Evolutionary conservation across 2,888 invertebrate species (phyloP).

Genomic region (Cylindroiulus punctatus): DNA sequence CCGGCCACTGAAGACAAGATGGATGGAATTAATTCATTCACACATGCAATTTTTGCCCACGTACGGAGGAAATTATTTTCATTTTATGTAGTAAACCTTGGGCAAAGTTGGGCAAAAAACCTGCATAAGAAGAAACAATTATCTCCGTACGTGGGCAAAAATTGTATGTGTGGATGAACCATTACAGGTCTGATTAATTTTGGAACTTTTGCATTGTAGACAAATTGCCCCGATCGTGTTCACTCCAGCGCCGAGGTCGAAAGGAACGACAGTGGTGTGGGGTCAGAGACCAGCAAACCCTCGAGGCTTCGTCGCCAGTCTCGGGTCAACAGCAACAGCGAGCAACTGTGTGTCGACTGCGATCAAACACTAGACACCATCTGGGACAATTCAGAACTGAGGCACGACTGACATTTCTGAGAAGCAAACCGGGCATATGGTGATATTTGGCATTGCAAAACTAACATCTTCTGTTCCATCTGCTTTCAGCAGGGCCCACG

Average conservation of each 20-base stretch:
- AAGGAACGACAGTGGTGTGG: slow-evolving; percentile 91
- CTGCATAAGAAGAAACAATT: too few relatives aligned
- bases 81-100: too few relatives aligned
- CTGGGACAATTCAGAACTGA: slow-evolving; percentile 74
- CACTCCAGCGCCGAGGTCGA: slow-evolving; percentile 74
- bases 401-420: background rate
- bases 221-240: slow-evolving; percentile 67
- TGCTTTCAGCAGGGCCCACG: slow-evolving; percentile 73
- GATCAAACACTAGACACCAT: slow-evolving; percentile 79
- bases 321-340: slow-evolving; percentile 69
- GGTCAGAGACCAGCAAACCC: slow-evolving; percentile 89
- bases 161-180: too few relatives aligned
- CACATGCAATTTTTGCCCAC: too few relatives aligned
- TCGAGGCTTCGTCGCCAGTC: slow-evolving; percentile 69
- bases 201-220: background rate
- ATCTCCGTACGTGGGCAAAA: too few relatives aligned
- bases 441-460: background rate
- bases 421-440: too few relatives aligned
- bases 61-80: too few relatives aligned
- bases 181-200: too few relatives aligned
- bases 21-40: too few relatives aligned
- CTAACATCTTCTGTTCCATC: background rate
- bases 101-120: too few relatives aligned
- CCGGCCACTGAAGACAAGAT: too few relatives aligned
- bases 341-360: slow-evolving; percentile 87